Evolutionary conservation across 2,797 vertebrate genomes (phyloP).

Genomic region (Ptychadena robeensis): DNA sequence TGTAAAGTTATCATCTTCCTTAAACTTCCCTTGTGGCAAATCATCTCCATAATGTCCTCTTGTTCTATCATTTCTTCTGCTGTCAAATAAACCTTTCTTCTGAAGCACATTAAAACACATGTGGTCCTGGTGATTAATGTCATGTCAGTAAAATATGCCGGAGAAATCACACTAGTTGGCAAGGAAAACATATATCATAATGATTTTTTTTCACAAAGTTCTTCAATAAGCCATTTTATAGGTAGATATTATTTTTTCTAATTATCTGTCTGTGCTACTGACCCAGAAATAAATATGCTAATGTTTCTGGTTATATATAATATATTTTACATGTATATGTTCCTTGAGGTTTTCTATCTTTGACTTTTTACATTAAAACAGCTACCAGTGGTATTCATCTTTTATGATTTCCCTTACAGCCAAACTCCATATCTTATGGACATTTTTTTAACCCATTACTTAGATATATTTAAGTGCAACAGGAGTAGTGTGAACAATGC

Average conservation of each 20-base stretch:
- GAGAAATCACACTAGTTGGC: neutral
- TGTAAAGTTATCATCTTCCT: neutral
- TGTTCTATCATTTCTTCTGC: slow-evolving; percentile 1
- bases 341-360: no score
- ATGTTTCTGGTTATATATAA: no score
- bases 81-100: slow-evolving; percentile 2
- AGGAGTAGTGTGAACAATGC: no score
- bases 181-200: neutral
- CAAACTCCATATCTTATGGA: no score
- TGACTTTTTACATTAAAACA: no score
- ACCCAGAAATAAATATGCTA: no score
- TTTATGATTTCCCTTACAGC: no score
- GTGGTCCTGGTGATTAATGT: slow-evolving; percentile 8
- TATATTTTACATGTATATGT: no score
- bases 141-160: neutral
- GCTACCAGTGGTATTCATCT: no score
- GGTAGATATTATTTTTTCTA: neutral
- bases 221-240: neutral
- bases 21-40: neutral
- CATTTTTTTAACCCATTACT: no score
- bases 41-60: neutral
- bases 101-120: neutral
- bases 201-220: neutral
- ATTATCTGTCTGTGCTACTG: neutral
- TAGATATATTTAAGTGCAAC: no score